Conservation (phyloP, 2,797 vertebrate species). For the Chiloscyllium punctatum region DNA sequence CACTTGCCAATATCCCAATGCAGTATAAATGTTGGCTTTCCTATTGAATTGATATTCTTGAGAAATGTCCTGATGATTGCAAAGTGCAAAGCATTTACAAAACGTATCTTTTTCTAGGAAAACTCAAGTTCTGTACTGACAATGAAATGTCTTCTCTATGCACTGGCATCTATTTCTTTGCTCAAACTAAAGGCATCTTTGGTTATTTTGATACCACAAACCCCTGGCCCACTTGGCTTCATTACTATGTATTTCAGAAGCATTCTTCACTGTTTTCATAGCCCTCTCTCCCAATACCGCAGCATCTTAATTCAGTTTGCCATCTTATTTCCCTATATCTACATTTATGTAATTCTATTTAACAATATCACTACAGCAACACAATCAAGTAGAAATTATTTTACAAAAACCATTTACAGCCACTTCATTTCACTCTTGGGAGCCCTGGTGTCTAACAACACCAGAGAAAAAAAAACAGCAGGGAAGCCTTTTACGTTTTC, state of each 20-base stretch:
- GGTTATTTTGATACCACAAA: not conserved
- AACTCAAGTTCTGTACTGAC: no score
- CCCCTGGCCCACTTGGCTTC: not conserved
- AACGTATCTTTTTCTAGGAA: no score
- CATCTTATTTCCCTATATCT: not conserved
- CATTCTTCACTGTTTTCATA: not conserved
- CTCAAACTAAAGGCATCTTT: not conserved
- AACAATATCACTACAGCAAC: conserved; percentile 17
- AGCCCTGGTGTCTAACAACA: not conserved
- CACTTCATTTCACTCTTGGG: conserved; percentile 7
- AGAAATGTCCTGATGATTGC: no score
- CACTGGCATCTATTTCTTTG: not conserved
- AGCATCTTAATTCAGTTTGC: not conserved
- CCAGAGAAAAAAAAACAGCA: not conserved
- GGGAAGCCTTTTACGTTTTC: not conserved
- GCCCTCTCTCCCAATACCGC: not conserved
- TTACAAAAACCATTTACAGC: conserved; percentile 12
- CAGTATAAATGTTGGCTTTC: no score
- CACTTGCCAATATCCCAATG: no score
- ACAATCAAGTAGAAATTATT: conserved; percentile 23
- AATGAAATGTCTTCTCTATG: not conserved
- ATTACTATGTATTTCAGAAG: not conserved
- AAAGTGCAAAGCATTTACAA: no score
- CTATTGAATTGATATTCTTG: no score
- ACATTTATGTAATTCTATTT: conserved; percentile 30